Conservation (phyloP, 2,113 vertebrate species). For the Aplodontia rufa region DNA sequence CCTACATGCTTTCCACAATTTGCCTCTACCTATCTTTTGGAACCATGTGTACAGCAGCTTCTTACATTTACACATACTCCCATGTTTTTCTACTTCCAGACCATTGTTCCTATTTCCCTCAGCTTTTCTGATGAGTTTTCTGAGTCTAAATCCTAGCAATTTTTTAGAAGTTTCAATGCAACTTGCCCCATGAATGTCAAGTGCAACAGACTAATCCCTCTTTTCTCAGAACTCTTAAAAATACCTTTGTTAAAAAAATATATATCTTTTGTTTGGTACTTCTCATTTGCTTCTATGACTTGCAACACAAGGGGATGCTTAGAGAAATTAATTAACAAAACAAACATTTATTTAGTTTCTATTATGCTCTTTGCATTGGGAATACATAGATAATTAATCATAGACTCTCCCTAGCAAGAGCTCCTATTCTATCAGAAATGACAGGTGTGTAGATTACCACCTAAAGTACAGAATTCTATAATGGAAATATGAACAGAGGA, state of each 20-base stretch:
- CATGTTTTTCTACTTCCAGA: background rate
- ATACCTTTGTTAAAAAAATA: too few species aligned
- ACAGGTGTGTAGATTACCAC: background rate
- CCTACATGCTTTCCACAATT: background rate
- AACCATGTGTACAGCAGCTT: background rate
- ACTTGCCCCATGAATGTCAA: background rate
- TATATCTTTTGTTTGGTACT: background rate
- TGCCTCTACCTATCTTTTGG: background rate
- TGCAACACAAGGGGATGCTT: background rate
- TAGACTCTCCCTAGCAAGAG: background rate
- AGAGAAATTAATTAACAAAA: constrained; percentile 46
- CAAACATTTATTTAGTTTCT: constrained; percentile 53
- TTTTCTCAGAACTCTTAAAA: constrained; percentile 36
- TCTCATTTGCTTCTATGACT: constrained; percentile 37
- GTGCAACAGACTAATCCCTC: background rate
- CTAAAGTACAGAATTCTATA: background rate
- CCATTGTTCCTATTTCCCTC: background rate
- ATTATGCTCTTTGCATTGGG: constrained; percentile 24
- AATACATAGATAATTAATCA: constrained; percentile 34
- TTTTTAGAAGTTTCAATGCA: background rate
- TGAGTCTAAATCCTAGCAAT: background rate
- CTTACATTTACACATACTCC: background rate
- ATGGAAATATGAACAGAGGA: background rate
- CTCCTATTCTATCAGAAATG: background rate
- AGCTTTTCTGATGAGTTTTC: background rate